Evolutionary conservation across 2,888 invertebrate genomes (phyloP), one percentile per base, ranked within the genome.

Genomic region (Monochamus alternatus): DNA sequence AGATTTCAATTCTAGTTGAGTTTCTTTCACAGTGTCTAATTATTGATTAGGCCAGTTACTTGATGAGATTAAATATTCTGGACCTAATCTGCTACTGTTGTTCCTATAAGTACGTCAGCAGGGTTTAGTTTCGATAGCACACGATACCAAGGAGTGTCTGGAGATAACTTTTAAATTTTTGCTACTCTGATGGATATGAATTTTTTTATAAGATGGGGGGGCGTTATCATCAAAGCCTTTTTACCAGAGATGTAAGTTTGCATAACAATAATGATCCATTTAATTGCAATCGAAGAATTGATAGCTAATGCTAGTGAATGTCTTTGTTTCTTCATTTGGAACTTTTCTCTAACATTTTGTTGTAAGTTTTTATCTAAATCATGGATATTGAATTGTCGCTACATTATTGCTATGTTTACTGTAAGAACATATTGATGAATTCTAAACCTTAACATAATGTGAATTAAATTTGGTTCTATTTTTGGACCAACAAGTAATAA

Each of bases 161-260:
- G 3, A 3, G 32, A n/a, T 38, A 62, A 5, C 5, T 3, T 32
- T 38, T 62, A 38, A 5, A 62, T 62, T 62, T 62, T 3, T 8
- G 72, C 38, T 9, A 81, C 78, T 3, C 81, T 60, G 63, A 80
- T 81, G 4, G 78, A 70, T 5, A 81, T 76, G 74, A 81, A 83
- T 9, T 74, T 52, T 44, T 75, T 60, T 12, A 62, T 30, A 1
- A 14, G 32, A 12, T 51, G 12, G 0, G 74, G 63, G 5, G 62
- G 31, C 3, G 52, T 58, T 2, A 31, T 69, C n/a, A 74, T 44
- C 67, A 63, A 43, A n/a, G 43, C 31, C 3, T 62, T 52, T 22
- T 64, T 5, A 74, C 74, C 5, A 32, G 63, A 10, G 68, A 62
- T 22, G 44, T 30, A 3, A 47, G 30, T 44, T 30, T 51, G 5